A percentile compares a stretch with the other conserved stretches of the same genome.
Evolutionary conservation across 2,113 vertebrate genomes (phyloP).

Genomic region (Vicugna pacos): DNA sequence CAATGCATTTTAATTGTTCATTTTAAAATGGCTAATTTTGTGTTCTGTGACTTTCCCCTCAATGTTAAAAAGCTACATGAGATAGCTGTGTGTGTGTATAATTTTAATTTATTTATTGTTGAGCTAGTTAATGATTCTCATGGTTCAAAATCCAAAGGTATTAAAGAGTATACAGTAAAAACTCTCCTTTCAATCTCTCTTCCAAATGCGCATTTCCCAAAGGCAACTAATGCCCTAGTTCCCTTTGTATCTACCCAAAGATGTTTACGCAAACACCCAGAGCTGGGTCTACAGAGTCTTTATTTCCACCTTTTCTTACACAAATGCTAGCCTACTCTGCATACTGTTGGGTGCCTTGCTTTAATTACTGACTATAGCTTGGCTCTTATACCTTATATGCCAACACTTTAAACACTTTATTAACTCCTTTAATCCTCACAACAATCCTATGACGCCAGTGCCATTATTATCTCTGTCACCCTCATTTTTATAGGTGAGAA

Average conservation of each 20-base stretch:
- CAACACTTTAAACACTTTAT: background rate
- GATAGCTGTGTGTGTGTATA: background rate
- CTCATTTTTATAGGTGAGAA: background rate
- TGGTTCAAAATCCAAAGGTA: conserved; percentile 44
- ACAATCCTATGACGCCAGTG: background rate
- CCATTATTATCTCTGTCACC: background rate
- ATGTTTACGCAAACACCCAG: background rate
- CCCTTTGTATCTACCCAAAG: background rate
- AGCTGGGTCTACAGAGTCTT: background rate
- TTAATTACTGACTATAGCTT: background rate
- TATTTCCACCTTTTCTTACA: background rate
- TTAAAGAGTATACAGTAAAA: background rate
- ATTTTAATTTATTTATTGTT: background rate
- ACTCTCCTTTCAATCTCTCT: background rate
- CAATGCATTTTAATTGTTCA: background rate
- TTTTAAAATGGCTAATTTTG: background rate
- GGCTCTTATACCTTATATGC: background rate
- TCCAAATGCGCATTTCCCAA: background rate
- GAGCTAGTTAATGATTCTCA: background rate
- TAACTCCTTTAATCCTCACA: background rate
- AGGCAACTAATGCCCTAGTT: background rate
- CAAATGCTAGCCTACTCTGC: background rate
- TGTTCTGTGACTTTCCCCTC: background rate
- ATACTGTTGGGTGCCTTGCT: background rate
- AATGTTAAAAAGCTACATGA: background rate